phyloP scores from a whole-genome alignment of 2,888 invertebrate species.

The Mimas tiliae region DNA sequence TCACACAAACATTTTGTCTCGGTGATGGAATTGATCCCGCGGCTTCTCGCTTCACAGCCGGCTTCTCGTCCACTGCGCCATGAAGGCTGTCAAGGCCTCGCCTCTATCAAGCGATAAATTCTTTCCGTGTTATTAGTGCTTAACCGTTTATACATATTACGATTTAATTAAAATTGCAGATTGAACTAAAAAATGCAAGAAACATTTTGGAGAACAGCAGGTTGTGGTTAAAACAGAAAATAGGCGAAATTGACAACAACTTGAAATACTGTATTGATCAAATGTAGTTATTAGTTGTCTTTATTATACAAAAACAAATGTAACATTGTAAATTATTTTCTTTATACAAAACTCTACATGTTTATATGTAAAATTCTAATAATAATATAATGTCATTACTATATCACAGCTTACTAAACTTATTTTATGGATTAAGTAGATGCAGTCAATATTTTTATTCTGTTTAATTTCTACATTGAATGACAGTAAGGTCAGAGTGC shows the following conservation, averaged over 20 bases:
- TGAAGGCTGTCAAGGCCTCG: too few relatives aligned
- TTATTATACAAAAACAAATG: slow-evolving; percentile 23
- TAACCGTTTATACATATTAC: too few relatives aligned
- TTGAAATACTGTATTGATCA: slow-evolving; percentile 69
- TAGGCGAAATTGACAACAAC: slow-evolving; percentile 67
- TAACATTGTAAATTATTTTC: slow-evolving; percentile 32
- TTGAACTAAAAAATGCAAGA: slow-evolving; percentile 50
- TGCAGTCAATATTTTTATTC: slow-evolving; percentile 8
- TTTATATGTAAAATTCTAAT: slow-evolving; percentile 30
- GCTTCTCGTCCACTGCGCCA: too few relatives aligned
- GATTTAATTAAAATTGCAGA: slow-evolving; percentile 47
- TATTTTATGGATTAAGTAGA: slow-evolving; percentile 40
- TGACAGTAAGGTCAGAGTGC: background rate
- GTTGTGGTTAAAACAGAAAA: slow-evolving; percentile 61
- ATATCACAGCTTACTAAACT: slow-evolving; percentile 40
- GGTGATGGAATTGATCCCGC: too few relatives aligned
- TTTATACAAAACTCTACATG: slow-evolving; percentile 44
- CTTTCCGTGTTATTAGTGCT: too few relatives aligned
- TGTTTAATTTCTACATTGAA: background rate
- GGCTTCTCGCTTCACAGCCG: too few relatives aligned
- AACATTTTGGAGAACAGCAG: slow-evolving; percentile 61
- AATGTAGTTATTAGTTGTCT: slow-evolving; percentile 54
- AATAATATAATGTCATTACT: slow-evolving; percentile 39
- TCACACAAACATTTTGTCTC: too few relatives aligned
- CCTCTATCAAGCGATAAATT: too few relatives aligned